Percentiles rank a stretch among this genome's conserved stretches.
These are phyloP conservation scores for Hoplodrina blanda DNA, from an alignment of 2,888 invertebrate species.

Conservation along the genomic window DNA sequence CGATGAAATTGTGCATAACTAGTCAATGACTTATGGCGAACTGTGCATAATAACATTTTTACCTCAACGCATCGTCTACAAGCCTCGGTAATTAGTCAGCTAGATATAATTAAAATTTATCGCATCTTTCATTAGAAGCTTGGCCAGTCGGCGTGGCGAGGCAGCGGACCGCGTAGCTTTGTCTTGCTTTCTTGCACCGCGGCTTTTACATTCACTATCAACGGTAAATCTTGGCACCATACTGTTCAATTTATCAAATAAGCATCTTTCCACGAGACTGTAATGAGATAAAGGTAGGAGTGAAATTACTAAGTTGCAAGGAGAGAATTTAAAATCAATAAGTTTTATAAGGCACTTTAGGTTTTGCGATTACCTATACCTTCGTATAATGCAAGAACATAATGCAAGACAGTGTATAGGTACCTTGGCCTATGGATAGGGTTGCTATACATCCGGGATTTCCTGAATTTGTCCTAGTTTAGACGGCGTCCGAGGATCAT, in stretches of 20 bases:
- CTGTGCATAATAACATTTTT: conserved; percentile 71
- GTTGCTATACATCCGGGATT: too few species aligned
- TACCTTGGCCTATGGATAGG: neutral
- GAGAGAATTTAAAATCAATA: conserved; percentile 23
- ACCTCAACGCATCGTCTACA: conserved; percentile 63
- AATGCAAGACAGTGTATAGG: neutral
- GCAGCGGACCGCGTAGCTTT: conserved; percentile 74
- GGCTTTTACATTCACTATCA: conserved; percentile 77
- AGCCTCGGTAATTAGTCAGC: conserved; percentile 75
- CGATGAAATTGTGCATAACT: conserved; percentile 79
- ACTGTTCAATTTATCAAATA: conserved; percentile 75
- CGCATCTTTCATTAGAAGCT: conserved; percentile 82
- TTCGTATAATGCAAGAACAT: neutral
- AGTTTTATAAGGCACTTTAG: neutral
- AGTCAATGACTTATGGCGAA: conserved; percentile 76
- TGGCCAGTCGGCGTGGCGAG: conserved; percentile 75
- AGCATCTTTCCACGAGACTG: conserved; percentile 64
- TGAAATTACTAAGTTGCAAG: conserved; percentile 15
- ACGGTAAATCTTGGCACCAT: conserved; percentile 77
- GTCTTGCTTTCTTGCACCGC: conserved; percentile 81
- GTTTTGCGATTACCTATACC: conserved; percentile 5
- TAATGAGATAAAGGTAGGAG: conserved; percentile 52
- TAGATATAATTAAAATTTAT: conserved; percentile 84
- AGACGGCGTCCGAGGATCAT: too few species aligned
- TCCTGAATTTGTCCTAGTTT: too few species aligned